phyloP scores from a whole-genome alignment of 2,888 invertebrate species.

The Drosophila tanythrix region DNA sequence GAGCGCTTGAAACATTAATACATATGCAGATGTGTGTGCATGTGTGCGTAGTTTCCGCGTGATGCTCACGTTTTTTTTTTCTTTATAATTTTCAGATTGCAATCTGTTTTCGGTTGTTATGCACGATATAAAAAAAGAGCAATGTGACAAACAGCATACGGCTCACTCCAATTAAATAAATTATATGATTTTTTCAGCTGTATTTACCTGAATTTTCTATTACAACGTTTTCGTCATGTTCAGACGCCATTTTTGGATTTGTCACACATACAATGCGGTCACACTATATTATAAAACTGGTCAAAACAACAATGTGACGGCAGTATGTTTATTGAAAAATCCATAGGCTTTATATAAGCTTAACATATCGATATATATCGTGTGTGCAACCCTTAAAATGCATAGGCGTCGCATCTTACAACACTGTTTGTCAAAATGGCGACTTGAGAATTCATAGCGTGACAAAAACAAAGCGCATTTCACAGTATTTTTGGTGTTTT shows the following conservation, averaged over 20 bases:
- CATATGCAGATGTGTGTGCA: constrained; percentile 2
- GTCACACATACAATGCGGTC: constrained; percentile 44
- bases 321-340: constrained; percentile 9
- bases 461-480: constrained; percentile 84
- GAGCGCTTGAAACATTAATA: constrained; percentile 9
- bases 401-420: constrained; percentile 56
- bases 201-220: constrained; percentile 82
- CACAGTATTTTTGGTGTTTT: constrained; percentile 78
- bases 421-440: constrained; percentile 75
- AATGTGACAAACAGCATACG: constrained; percentile 7
- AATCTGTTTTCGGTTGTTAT: background rate
- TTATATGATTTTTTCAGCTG: background rate
- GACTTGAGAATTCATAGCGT: constrained; percentile 77
- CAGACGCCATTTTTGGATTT: constrained; percentile 84
- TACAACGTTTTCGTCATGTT: constrained; percentile 83
- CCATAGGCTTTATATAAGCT: constrained; percentile 17
- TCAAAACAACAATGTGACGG: constrained; percentile 40
- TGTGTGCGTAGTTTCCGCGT: constrained; percentile 58
- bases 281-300: constrained; percentile 44
- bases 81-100: background rate
- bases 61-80: constrained; percentile 49
- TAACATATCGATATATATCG: constrained; percentile 22
- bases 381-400: constrained; percentile 36
- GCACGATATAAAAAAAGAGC: background rate
- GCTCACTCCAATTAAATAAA: constrained; percentile 1